phyloP scores from a whole-genome alignment of 2,888 invertebrate genomes.

The Trichopoda pennipes region DNA sequence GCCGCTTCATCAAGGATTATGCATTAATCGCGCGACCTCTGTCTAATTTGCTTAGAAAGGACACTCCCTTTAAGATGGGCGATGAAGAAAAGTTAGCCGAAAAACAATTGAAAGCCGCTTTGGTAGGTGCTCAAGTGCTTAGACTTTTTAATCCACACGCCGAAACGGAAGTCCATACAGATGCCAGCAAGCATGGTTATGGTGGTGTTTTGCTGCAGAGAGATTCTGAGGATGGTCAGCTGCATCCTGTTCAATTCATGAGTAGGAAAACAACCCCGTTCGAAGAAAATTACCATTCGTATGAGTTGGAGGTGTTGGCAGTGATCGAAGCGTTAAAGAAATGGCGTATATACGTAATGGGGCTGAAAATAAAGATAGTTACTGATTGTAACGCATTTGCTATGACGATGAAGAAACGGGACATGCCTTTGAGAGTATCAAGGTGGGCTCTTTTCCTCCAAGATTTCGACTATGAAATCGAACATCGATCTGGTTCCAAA shows the following conservation, averaged over 20 bases:
- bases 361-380: conserved; percentile 56
- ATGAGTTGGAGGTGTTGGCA: conserved; percentile 69
- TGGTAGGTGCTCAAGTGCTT: too few relatives aligned
- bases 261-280: too few relatives aligned
- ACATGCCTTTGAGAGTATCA: conserved; percentile 62
- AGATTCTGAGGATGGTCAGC: too few relatives aligned
- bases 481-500: background rate
- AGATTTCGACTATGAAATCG: conserved; percentile 1
- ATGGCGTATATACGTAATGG: conserved; percentile 67
- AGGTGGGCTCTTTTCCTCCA: conserved; percentile 45
- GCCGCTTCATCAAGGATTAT: background rate
- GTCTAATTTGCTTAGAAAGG: conserved; percentile 29
- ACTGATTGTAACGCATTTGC: conserved; percentile 67
- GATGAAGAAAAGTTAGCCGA: conserved; percentile 49
- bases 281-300: conserved; percentile 58
- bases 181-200: too few relatives aligned
- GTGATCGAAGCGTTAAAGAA: conserved; percentile 70
- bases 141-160: too few relatives aligned
- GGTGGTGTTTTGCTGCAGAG: too few relatives aligned
- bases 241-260: too few relatives aligned
- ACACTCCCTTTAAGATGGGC: conserved; percentile 48
- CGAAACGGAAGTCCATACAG: too few relatives aligned
- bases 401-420: conserved; percentile 58
- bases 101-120: too few relatives aligned
- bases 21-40: too few relatives aligned